A percentile compares a stretch with the other conserved stretches of the same genome.
These are phyloP conservation scores for Cheilosia scutellata DNA, from an alignment of 2,888 invertebrate genomes.

Conservation along the genomic window DNA sequence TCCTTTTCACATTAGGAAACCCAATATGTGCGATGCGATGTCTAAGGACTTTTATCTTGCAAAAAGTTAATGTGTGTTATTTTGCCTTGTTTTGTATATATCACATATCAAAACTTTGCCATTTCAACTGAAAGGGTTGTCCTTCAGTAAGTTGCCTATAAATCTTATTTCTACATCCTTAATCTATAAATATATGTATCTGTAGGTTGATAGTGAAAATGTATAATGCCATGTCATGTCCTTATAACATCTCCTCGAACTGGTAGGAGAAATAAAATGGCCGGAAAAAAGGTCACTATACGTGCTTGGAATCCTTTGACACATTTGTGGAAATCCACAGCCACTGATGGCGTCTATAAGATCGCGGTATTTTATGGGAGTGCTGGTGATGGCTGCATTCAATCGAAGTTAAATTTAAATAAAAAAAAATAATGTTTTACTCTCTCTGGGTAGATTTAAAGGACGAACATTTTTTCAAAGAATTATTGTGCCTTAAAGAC, in stretches of 20 bases:
- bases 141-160: conserved; percentile 27
- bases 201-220: not conserved
- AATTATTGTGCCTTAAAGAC: not conserved
- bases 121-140: conserved; percentile 5
- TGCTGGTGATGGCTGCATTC: not conserved
- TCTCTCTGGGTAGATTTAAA: not conserved
- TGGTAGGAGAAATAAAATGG: not conserved
- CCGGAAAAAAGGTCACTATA: conserved; percentile 29
- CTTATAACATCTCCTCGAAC: not conserved
- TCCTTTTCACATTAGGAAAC: not conserved
- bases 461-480: not conserved
- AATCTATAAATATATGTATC: not conserved
- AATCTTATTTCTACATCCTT: conserved; percentile 9
- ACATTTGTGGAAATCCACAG: conserved; percentile 8
- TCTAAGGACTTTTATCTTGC: conserved; percentile 4
- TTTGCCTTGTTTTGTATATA: conserved; percentile 34
- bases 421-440: no score
- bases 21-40: conserved; percentile 29
- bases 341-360: conserved; percentile 10
- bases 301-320: conserved; percentile 45
- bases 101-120: conserved; percentile 14
- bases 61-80: conserved; percentile 36
- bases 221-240: not conserved
- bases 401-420: no score
- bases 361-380: not conserved